Evolutionary conservation across 2,797 vertebrate species (phyloP).

Genomic region (Streptopelia turtur): DNA sequence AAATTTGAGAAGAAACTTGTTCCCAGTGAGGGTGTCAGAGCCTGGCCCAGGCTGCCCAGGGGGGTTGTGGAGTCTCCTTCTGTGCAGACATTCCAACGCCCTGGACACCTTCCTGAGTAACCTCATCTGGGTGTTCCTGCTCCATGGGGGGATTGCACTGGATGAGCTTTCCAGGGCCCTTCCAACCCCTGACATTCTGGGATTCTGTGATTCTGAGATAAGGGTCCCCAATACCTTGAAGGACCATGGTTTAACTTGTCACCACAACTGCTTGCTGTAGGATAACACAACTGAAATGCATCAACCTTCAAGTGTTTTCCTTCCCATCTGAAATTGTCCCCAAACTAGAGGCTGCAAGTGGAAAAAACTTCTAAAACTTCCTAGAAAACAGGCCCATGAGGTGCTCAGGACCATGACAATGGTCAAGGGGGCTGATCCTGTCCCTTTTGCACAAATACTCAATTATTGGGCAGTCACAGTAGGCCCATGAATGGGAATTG

Average conservation of each 20-base stretch:
- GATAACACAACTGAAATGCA: background rate
- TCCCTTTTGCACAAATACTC: background rate
- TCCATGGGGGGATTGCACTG: no score
- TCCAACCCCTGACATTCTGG: no score
- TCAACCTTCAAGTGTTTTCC: background rate
- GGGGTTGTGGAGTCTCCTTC: no score
- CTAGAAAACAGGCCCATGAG: background rate
- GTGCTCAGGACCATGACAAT: background rate
- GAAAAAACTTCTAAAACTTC: background rate
- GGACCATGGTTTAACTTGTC: background rate
- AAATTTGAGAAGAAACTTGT: no score
- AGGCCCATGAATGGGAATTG: background rate
- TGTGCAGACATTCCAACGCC: no score
- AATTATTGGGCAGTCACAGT: background rate
- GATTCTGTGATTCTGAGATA: background rate
- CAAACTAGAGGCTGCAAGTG: accelerated
- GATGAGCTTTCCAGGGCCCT: no score
- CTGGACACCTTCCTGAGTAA: no score
- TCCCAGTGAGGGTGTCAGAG: no score
- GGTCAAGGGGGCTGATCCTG: accelerated
- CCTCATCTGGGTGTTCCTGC: no score
- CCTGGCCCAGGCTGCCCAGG: no score
- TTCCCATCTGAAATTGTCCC: no score
- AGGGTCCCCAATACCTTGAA: background rate
- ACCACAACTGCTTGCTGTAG: background rate